Conservation (phyloP, 2,797 vertebrate genomes). For the Sebastes glaucus region DNA sequence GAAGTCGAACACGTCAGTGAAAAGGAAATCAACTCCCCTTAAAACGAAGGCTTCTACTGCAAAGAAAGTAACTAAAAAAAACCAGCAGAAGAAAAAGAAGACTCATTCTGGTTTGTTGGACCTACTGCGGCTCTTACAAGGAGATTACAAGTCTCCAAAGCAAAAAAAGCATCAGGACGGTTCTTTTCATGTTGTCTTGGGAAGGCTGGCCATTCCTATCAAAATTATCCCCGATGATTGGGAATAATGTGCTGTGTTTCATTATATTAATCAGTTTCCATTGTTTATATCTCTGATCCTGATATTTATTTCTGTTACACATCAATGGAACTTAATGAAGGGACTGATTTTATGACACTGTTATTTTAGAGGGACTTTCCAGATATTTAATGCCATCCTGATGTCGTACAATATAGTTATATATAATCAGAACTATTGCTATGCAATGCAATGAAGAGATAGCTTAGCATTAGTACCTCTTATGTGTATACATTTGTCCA, state of each 20-base stretch:
- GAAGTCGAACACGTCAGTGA: slow-evolving; percentile 23
- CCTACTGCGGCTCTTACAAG: slow-evolving; percentile 69
- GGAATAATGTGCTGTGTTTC: neutral
- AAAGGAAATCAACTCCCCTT: slow-evolving; percentile 27
- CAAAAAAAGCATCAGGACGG: slow-evolving; percentile 48
- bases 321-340: slow-evolving; percentile 64
- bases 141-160: slow-evolving; percentile 45
- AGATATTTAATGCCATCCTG: slow-evolving; percentile 7
- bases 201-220: slow-evolving; percentile 83
- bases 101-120: slow-evolving; percentile 62
- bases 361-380: slow-evolving; percentile 11
- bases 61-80: slow-evolving; percentile 46
- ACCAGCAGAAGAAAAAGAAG: slow-evolving; percentile 44
- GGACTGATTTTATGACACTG: slow-evolving; percentile 30
- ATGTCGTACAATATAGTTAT: neutral
- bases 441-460: slow-evolving; percentile 59
- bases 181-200: slow-evolving; percentile 80
- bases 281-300: neutral
- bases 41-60: slow-evolving; percentile 31
- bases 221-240: slow-evolving; percentile 81
- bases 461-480: slow-evolving; percentile 19
- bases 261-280: neutral
- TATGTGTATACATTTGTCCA: slow-evolving; percentile 18
- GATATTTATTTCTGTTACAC: slow-evolving; percentile 35
- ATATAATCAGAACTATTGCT: slow-evolving; percentile 38